A percentile compares a stretch with the other conserved stretches of the same genome.
phyloP scores from a whole-genome alignment of 2,797 vertebrate species.

The Caiman crocodilus region DNA sequence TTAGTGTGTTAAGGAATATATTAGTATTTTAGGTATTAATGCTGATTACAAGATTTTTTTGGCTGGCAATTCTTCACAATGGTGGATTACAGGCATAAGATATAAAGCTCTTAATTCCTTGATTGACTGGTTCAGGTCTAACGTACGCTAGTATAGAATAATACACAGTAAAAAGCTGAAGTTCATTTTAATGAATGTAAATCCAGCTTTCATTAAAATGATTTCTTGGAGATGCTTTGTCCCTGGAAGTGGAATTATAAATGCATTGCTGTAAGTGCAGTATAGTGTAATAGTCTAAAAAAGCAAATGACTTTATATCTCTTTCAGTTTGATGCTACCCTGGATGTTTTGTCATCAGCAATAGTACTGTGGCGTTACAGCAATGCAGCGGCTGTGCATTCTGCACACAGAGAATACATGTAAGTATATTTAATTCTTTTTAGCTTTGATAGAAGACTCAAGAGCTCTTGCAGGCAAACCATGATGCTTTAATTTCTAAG shows the following conservation, averaged over 20 bases:
- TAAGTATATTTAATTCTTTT: slow-evolving; percentile 81
- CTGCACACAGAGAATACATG: slow-evolving; percentile 96
- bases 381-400: slow-evolving; percentile 96
- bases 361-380: slow-evolving; percentile 99
- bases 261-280: neutral
- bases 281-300: neutral
- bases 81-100: neutral
- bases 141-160: neutral
- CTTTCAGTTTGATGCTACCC: slow-evolving; percentile 92
- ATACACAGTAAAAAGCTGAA: neutral
- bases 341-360: slow-evolving; percentile 95
- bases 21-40: neutral
- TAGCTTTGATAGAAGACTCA: slow-evolving; percentile 3
- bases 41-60: neutral
- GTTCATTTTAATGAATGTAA: slow-evolving; percentile 12
- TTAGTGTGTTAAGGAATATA: neutral
- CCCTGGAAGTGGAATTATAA: neutral
- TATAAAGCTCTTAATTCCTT: neutral
- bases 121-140: neutral
- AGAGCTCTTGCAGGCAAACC: neutral
- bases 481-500: slow-evolving; percentile 14
- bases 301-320: slow-evolving; percentile 53
- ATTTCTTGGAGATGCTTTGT: slow-evolving; percentile 16
- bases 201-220: slow-evolving; percentile 13
- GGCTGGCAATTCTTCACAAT: neutral